Base-by-base conservation (phyloP, 2,888 invertebrate species). In the Epirrita christyi region DNA sequence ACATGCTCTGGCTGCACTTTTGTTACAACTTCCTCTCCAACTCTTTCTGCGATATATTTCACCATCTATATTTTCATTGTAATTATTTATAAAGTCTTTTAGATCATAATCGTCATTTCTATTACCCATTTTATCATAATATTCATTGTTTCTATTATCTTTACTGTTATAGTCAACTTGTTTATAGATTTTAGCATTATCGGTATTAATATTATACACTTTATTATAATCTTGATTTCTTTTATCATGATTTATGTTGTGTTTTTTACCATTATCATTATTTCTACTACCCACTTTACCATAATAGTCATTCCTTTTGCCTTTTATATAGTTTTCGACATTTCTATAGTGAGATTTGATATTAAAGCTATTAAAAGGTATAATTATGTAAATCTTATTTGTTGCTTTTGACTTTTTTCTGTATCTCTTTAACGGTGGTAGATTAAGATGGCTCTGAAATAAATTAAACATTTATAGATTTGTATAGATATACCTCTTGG, bases 21-120 rank as follows among this genome's bases (percentile, higher is more conserved):
- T 72, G 2, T 43, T 45, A 29, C 69, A 69, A 0, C 59, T 50
- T 2, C 54, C 29, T 10, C 50, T 59, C 62, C 62, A 66, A 2
- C 28, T 44, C 14, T 45, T 63, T 57, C 66, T 59, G 21, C n/a
- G n/a, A n/a, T n/a, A n/a, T n/a, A n/a, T n/a, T n/a, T 7, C n/a
- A 29, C 14, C 27, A 6, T 47, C 15, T 13, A 1, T n/a, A 34
- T 9, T 9, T 15, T 36, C 27, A 6, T 42, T 34, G 11, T 47
- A 21, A 10, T 46, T 32, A n/a, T 37, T 15, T 29, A 8, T 38
- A 32, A 9, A 9, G 15, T 14, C n/a, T 36, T 8, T 41, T 7
- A 11, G 28, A 15, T 50, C 41, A 38, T 13, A n/a, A 9, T 46
- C 32, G 15, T 36, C 41, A 5, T 40, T 53, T 45, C 6, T 45